phyloP scores from a whole-genome alignment of 1,140 invertebrate genomes.

The Physella acuta region DNA sequence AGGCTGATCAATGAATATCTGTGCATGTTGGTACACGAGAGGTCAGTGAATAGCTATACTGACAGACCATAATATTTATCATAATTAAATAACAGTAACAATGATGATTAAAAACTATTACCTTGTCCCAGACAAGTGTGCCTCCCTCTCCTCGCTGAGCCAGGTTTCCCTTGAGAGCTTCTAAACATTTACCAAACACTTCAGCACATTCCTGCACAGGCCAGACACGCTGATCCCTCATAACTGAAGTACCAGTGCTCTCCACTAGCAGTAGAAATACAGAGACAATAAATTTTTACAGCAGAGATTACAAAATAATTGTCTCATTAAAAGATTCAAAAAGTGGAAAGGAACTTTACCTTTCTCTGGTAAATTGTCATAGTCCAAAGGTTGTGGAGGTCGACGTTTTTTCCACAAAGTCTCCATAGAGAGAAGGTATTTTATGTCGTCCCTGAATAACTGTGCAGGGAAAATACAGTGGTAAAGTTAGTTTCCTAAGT shows the following conservation, averaged over 20 bases:
- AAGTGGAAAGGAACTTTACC: constrained; percentile 9
- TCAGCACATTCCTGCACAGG: constrained; percentile 73
- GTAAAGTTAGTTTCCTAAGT: too few relatives aligned
- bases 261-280: too few relatives aligned
- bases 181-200: constrained; percentile 76
- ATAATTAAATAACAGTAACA: too few relatives aligned
- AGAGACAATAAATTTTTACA: too few relatives aligned
- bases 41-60: too few relatives aligned
- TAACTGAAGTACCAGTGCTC: constrained; percentile 30
- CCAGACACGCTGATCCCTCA: constrained; percentile 82
- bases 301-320: too few relatives aligned
- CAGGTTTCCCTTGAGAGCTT: constrained; percentile 68
- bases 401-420: constrained; percentile 89
- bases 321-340: too few relatives aligned
- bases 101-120: too few relatives aligned
- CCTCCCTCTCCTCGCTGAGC: constrained; percentile 66
- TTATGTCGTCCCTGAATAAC: constrained; percentile 93
- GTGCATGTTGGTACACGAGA: too few relatives aligned
- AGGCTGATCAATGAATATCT: too few relatives aligned
- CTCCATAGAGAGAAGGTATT: constrained; percentile 91
- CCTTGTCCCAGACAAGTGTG: constrained; percentile 89
- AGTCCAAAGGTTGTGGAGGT: constrained; percentile 77
- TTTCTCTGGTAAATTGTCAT: constrained; percentile 44
- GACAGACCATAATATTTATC: too few relatives aligned
- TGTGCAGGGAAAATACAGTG: constrained; percentile 61